A percentile compares a stretch with the other conserved stretches of the same genome.
These are phyloP conservation scores for Procambarus virginalis DNA, from an alignment of 1,140 invertebrate genomes.

Conservation along the genomic window DNA sequence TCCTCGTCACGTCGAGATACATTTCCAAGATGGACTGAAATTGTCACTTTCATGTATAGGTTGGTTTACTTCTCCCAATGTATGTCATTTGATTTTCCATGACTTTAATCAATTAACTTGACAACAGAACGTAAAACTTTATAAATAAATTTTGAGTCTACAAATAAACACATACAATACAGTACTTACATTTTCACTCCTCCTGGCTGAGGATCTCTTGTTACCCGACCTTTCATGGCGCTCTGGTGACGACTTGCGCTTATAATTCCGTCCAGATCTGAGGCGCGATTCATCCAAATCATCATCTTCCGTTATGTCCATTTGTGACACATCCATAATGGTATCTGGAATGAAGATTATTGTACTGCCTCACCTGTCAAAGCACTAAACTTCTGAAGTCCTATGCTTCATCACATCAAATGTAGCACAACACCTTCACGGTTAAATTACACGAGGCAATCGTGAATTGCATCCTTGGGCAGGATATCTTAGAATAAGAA, in stretches of 20 bases:
- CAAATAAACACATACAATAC: too few relatives aligned
- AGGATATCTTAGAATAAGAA: too few relatives aligned
- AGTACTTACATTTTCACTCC: not conserved
- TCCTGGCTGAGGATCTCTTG: slow-evolving; percentile 21
- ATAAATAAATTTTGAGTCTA: too few relatives aligned
- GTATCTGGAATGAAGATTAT: slow-evolving; percentile 11
- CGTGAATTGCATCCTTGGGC: too few relatives aligned
- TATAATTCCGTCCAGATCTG: slow-evolving; percentile 24
- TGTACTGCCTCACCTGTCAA: not conserved
- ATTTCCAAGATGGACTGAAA: too few relatives aligned
- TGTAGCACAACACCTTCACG: not conserved
- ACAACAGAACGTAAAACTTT: too few relatives aligned
- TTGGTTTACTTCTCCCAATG: too few relatives aligned
- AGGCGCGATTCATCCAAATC: slow-evolving; percentile 47
- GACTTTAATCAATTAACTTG: too few relatives aligned
- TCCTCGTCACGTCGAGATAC: too few relatives aligned
- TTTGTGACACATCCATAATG: slow-evolving; percentile 49
- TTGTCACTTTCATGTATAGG: too few relatives aligned
- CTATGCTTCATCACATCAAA: not conserved
- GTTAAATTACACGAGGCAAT: too few relatives aligned
- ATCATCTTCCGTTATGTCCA: slow-evolving; percentile 55
- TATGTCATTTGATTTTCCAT: too few relatives aligned
- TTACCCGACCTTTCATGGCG: slow-evolving; percentile 22
- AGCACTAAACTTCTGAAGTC: not conserved
- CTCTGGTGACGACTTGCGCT: slow-evolving; percentile 46